Base-by-base conservation (phyloP, 2,888 invertebrate species). In the Escarpia spicata region DNA sequence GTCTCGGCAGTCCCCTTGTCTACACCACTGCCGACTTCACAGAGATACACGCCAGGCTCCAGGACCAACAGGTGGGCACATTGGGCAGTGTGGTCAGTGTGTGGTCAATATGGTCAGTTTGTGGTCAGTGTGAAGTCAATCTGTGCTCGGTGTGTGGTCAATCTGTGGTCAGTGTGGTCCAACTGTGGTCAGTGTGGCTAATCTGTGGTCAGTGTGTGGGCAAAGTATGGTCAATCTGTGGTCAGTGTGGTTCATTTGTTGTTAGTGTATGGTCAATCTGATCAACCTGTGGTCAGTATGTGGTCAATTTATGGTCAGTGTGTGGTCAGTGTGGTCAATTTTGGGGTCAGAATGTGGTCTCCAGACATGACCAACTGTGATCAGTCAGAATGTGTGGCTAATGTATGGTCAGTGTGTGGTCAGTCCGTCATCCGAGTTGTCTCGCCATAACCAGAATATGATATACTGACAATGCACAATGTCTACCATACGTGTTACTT, bases 1-100 rank as follows among this genome's bases (percentile, higher is more conserved):
- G 95, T 60, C 94, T 96, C 44, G 94, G 94, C 94, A 93, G 94
- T 44, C 95, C 95, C 19, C 90, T 96, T 52, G 93, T 94, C 60
- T 96, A 95, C 93, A 93, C 94, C 91, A 94, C 95, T 15, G 93
- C 92, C 26, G 93, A 93, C 92, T 93, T 93, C 91, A 91, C 26
- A 19, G 93, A 93, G 92, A 93, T 93, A 43, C 92, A 93, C 92
- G 44, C 60, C 8, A 58, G 92, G 26, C 92, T 93, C 10, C 90
- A 44, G 10, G 52, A 92, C n/a, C 93, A 93, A 52, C 91, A 93
- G 93, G 93, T 93, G 26, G 75, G 75, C n/a, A n/a, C 4, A 4
- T 12, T 52, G 52, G 52, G 9, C 52, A 52, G 52, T 52, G 15
- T 52, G 52, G 52, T 52, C 52, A 52, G 52, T 4, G 52, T 45